Conservation (phyloP, 1,140 invertebrate species). For the Papilio helenus region DNA sequence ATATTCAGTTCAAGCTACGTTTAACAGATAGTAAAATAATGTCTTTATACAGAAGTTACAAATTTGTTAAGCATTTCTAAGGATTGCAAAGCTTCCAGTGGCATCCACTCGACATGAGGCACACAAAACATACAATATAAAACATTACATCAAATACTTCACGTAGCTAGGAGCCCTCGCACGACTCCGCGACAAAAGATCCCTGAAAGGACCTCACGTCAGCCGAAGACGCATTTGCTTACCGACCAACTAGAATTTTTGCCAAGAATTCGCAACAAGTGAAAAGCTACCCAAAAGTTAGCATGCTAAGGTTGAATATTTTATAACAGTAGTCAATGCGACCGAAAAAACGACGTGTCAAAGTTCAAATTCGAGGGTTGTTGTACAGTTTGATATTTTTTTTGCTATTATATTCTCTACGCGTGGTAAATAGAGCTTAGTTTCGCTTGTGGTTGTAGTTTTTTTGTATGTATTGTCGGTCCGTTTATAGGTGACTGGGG, state of each 20-base stretch:
- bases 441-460: conserved; percentile 39
- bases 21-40: neutral
- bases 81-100: neutral
- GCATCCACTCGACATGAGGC: conserved; percentile 19
- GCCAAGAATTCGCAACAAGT: conserved; percentile 45
- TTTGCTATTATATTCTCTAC: conserved; percentile 28
- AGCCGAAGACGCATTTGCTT: conserved; percentile 49
- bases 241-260: conserved; percentile 49
- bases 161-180: conserved; percentile 49
- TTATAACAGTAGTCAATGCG: conserved; percentile 15
- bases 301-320: conserved; percentile 39
- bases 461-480: conserved; percentile 24
- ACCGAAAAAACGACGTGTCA: conserved; percentile 57
- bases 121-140: conserved; percentile 39
- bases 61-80: neutral
- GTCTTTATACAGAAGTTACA: neutral
- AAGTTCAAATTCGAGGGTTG: conserved; percentile 57
- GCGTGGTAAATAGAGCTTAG: conserved; percentile 45
- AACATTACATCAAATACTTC: conserved; percentile 50
- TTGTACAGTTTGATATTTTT: conserved; percentile 34
- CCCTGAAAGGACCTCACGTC: conserved; percentile 55
- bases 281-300: conserved; percentile 34
- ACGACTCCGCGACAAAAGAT: conserved; percentile 55
- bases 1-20: neutral
- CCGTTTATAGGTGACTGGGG: conserved; percentile 33